Conservation (phyloP, 1,140 invertebrate species). For the Scaptomyza hsui region DNA sequence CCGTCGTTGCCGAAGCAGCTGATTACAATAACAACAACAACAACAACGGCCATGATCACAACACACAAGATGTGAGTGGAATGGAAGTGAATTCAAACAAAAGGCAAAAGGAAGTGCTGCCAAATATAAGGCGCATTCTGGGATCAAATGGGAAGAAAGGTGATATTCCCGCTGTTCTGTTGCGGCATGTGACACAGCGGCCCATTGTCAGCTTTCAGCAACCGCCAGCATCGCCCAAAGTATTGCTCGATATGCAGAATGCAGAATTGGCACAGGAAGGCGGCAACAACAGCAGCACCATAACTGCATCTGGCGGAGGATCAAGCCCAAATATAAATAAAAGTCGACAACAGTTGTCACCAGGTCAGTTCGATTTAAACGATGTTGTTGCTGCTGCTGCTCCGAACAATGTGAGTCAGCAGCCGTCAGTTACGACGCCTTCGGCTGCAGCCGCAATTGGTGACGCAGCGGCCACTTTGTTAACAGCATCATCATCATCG, state of each 20-base stretch:
- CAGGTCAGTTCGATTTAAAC: conserved; percentile 32
- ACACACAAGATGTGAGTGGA: conserved; percentile 1
- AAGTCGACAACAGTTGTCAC: conserved; percentile 42
- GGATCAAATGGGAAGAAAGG: conserved; percentile 92
- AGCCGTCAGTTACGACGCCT: conserved; percentile 45
- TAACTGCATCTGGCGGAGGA: too few species aligned
- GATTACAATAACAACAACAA: conserved; percentile 17
- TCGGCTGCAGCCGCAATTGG: conserved; percentile 68
- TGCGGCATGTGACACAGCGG: conserved; percentile 88
- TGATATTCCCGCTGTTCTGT: conserved; percentile 89
- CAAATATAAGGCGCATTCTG: conserved; percentile 91
- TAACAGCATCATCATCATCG: conserved; percentile 53
- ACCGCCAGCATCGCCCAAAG: conserved; percentile 68
- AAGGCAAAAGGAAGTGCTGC: conserved; percentile 86
- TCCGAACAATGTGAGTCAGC: conserved; percentile 21
- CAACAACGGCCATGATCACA: conserved; percentile 13
- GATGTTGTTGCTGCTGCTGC: conserved; percentile 2
- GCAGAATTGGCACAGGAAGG: background rate
- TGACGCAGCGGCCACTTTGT: conserved; percentile 61
- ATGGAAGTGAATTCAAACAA: background rate
- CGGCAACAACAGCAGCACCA: conserved; percentile 6
- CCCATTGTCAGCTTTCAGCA: conserved; percentile 61
- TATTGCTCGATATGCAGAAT: conserved; percentile 43
- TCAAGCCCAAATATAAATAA: conserved; percentile 76
- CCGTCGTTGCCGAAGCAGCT: background rate